Conservation (phyloP, 2,797 vertebrate species). For the Galaxias olidus region DNA sequence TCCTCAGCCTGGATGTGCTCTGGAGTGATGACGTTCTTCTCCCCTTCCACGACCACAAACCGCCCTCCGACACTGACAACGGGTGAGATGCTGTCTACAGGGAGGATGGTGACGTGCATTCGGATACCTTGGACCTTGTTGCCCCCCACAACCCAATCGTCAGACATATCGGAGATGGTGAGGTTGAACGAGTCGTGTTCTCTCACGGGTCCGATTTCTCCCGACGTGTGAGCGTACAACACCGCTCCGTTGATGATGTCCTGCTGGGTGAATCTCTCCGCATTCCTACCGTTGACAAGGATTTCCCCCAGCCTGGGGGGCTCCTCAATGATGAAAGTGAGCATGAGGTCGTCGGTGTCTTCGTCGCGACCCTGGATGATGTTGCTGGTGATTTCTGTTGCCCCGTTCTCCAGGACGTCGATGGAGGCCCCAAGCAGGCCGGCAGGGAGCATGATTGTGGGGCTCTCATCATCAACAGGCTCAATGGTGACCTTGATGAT, state of each 20-base stretch:
- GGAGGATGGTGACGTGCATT: constrained; percentile 83
- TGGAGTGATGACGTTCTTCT: constrained; percentile 81
- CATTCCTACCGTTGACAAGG: constrained; percentile 72
- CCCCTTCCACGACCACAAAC: constrained; percentile 80
- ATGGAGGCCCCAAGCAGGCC: constrained; percentile 76
- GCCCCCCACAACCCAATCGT: constrained; percentile 79
- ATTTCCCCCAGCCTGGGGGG: constrained; percentile 80
- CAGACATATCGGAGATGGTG: constrained; percentile 80
- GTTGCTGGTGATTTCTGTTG: constrained; percentile 80
- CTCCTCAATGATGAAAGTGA: constrained; percentile 86
- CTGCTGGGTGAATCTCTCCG: constrained; percentile 83
- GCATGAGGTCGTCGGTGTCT: constrained; percentile 78
- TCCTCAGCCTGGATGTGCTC: constrained; percentile 82
- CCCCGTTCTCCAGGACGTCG: constrained; percentile 83
- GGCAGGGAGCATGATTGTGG: constrained; percentile 74
- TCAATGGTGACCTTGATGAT: constrained; percentile 76
- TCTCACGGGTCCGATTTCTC: constrained; percentile 83
- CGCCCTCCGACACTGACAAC: constrained; percentile 72
- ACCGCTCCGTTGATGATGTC: constrained; percentile 83
- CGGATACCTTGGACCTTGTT: constrained; percentile 80
- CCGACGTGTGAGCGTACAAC: constrained; percentile 81
- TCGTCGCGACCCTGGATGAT: constrained; percentile 82
- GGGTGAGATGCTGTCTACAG: constrained; percentile 82
- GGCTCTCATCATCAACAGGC: constrained; percentile 77
- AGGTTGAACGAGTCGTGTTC: constrained; percentile 83